Base-by-base conservation (phyloP, 2,888 invertebrate species). In the Lepidochitona cinerea region DNA sequence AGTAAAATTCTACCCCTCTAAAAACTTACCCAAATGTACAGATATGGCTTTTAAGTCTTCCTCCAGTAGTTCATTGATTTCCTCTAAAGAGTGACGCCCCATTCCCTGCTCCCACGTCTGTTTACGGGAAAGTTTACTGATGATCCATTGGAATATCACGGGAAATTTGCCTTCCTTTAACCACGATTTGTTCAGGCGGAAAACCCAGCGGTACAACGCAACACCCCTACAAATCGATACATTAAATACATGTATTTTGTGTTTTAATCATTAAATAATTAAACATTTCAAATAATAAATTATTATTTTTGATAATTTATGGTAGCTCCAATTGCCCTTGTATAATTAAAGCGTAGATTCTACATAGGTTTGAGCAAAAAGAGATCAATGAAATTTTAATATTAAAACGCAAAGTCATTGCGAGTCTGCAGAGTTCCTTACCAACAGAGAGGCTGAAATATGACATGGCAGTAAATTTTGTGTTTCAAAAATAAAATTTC, bases 11-110 rank as follows among this genome's bases (percentile, higher is more conserved):
- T n/a, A n/a, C n/a, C 49, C 23, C 4, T 49, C 23, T 49, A n/a
- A 7, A 18, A 4, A 66, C 37, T 32, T 79, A 77, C 84, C 89
- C 32, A 89, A 72, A 66, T 82, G 82, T 6, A 76, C 75, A 6
- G 88, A 87, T 14, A 89, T 37, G 0, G 89, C 85, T 37, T 79
- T 81, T n/a, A 89, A 72, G 72, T 89, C 86, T 33, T 79, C 80
- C 41, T 82, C 81, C 52, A 82, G 78, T 6, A 87, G 82, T 6
- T 78, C 74, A 32, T 81, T 64, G 5, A 88, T 79, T 72, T 89
- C 89, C 29, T 82, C 81, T 26, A 74, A 74, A 14, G 80, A 77
- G 71, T 87, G 84, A 7, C 86, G 79, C 23, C 89, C 89, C 37
- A 89, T 84, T 33, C 89, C 89, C 49, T 88, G 88, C 12, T 68